phyloP scores from a whole-genome alignment of 1,140 invertebrate species.

The Philopotamus ludificatus region DNA sequence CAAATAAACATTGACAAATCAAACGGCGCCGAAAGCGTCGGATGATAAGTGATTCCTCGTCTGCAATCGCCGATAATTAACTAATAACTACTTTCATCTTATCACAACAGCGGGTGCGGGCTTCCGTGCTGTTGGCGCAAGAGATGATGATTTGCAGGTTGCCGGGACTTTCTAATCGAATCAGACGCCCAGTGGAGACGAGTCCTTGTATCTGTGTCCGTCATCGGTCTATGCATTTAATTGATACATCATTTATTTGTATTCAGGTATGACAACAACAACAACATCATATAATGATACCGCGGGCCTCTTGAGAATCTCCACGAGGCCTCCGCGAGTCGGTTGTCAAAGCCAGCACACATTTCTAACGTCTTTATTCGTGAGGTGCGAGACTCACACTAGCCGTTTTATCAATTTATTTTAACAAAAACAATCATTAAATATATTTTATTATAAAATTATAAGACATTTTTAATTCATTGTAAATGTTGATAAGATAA shows the following conservation, averaged over 20 bases:
- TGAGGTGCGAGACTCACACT: background rate
- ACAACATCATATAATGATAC: conserved; percentile 20
- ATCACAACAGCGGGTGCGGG: background rate
- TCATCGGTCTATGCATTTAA: conserved; percentile 14
- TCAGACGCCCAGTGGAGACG: background rate
- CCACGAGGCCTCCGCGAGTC: background rate
- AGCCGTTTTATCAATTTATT: no score
- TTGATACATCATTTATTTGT: conserved; percentile 13
- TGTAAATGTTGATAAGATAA: no score
- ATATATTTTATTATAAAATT: no score
- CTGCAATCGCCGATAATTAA: no score
- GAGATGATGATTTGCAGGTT: background rate
- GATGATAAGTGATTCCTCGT: no score
- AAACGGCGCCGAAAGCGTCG: no score
- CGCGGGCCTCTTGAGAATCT: conserved; percentile 4
- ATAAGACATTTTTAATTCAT: no score
- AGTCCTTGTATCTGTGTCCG: conserved; percentile 13
- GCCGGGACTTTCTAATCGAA: background rate
- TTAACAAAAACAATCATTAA: no score
- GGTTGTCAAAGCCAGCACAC: conserved; percentile 4
- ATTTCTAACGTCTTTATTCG: conserved; percentile 14
- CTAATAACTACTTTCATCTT: background rate
- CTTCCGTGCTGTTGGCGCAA: background rate
- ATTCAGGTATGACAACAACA: conserved; percentile 23
- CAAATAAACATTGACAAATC: no score